Base-by-base conservation (phyloP, 2,797 vertebrate genomes). In the Yasuhikotakia modesta region DNA sequence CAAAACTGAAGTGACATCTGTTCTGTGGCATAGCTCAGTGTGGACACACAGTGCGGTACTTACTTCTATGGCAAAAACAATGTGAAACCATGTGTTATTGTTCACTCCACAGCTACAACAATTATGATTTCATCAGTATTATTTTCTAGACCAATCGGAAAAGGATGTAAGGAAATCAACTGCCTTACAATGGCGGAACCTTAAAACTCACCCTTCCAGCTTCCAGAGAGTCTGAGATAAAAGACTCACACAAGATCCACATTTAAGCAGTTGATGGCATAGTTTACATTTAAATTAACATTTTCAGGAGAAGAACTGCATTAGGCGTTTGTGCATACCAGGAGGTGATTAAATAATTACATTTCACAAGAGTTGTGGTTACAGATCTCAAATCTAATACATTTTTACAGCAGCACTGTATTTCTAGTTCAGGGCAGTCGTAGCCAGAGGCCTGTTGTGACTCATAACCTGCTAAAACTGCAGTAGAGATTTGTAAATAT, bases 401-500 rank as follows among this genome's bases (percentile, higher is more conserved):
- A 76, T 70, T 61, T 78, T 78, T 70, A 76, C 57, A 60, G 17
- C 39, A 19, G 16, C 52, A 58, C 53, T 63, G 58, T 8, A 45
- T 78, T 70, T 70, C 55, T 32, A 70, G 57, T 63, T 61, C 53
- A 78, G 52, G 22, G 45, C 16, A 32, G 45, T 45, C 55, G 24
- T 63, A 52, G 66, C 75, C 67, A 50, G 66, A 27, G 67, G 75
- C 30, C 14, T 17, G 4, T 30, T 11, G 45, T 78, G 76, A 70
- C 46, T 70, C 76, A 78, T 53, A 78, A 70, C 57, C 57, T 70
- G 55, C 43, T 70, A 61, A 70, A 63, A 70, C 16, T 70, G 16
- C 76, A n/a, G 67, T 43, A 30, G 27, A 77, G 55, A 61, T 43
- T 70, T 7, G 19, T 43, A 70, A 63, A 16, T 6, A 46, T 71